Evolutionary conservation across 23 tunicate species (phyloP).

Genomic region (Phallusia fumigata): DNA sequence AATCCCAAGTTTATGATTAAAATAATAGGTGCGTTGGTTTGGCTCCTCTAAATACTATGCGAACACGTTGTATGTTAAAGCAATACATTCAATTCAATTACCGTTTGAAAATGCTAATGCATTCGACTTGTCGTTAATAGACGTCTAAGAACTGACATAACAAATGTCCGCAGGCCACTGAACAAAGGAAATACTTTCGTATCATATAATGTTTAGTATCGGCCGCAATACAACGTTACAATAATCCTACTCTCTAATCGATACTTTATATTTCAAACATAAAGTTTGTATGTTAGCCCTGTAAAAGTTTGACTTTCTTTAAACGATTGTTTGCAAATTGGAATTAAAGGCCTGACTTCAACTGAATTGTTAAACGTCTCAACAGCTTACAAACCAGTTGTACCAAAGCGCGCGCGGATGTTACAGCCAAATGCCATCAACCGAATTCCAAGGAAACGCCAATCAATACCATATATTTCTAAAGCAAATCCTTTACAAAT

Average conservation of each 20-base stretch:
- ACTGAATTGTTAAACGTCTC: not conserved
- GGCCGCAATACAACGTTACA: not conserved
- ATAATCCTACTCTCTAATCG: not conserved
- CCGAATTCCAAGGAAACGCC: not conserved
- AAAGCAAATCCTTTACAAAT: not conserved
- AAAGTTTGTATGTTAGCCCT: too few relatives aligned
- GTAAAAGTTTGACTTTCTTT: not conserved
- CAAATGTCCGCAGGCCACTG: not conserved
- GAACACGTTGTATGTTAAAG: too few relatives aligned
- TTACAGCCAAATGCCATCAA: not conserved
- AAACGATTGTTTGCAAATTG: too few relatives aligned
- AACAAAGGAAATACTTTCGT: not conserved
- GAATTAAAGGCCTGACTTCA: not conserved
- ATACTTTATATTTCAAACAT: not conserved
- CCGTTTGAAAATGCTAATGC: not conserved
- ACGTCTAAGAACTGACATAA: not conserved
- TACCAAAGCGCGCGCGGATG: not conserved
- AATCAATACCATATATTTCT: not conserved
- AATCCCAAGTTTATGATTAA: too few relatives aligned
- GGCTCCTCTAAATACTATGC: too few relatives aligned
- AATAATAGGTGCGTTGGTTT: too few relatives aligned
- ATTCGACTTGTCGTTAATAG: not conserved
- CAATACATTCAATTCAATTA: too few relatives aligned
- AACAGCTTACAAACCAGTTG: not conserved
- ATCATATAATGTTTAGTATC: not conserved